Evolutionary conservation across 2,888 invertebrate genomes (phyloP).

Genomic region (Tetragnatha montana): DNA sequence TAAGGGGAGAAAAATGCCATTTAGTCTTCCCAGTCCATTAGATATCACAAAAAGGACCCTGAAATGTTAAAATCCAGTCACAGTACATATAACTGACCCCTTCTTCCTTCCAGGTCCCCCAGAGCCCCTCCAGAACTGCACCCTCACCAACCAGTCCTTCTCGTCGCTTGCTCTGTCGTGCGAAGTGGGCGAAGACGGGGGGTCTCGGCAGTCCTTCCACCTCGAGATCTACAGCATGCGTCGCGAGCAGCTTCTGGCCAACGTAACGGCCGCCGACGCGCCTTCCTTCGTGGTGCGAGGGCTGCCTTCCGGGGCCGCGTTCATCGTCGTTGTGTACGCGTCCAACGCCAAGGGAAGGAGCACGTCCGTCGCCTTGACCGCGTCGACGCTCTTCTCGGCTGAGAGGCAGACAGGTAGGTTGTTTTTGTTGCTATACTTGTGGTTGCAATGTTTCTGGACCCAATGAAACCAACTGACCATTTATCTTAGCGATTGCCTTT

Average conservation of each 20-base stretch:
- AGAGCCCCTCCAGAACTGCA: slow-evolving; percentile 93
- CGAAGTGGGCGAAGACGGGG: slow-evolving; percentile 91
- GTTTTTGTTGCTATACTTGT: no score
- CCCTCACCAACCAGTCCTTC: slow-evolving; percentile 89
- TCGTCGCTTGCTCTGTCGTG: slow-evolving; percentile 89
- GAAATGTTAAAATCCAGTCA: no score
- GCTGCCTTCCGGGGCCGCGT: slow-evolving; percentile 85
- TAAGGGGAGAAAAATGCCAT: no score
- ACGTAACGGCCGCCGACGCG: slow-evolving; percentile 82
- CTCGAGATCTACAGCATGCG: slow-evolving; percentile 84
- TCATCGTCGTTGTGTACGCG: slow-evolving; percentile 85
- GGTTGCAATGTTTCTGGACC: no score
- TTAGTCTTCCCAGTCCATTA: no score
- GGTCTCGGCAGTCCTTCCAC: slow-evolving; percentile 88
- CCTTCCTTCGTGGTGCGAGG: slow-evolving; percentile 86
- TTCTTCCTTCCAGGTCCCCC: slow-evolving; percentile 82
- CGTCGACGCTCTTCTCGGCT: slow-evolving; percentile 80
- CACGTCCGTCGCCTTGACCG: slow-evolving; percentile 87
- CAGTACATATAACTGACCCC: not conserved
- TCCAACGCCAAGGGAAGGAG: slow-evolving; percentile 90
- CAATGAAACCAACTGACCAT: no score
- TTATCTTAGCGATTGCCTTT: no score
- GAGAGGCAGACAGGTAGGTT: slow-evolving; percentile 69
- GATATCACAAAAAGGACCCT: no score
- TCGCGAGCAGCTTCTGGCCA: slow-evolving; percentile 83